A percentile compares a stretch with the other conserved stretches of the same genome.
These are phyloP conservation scores for Amphiprion clarkii DNA, from an alignment of 2,797 vertebrate genomes.

Conservation along the genomic window DNA sequence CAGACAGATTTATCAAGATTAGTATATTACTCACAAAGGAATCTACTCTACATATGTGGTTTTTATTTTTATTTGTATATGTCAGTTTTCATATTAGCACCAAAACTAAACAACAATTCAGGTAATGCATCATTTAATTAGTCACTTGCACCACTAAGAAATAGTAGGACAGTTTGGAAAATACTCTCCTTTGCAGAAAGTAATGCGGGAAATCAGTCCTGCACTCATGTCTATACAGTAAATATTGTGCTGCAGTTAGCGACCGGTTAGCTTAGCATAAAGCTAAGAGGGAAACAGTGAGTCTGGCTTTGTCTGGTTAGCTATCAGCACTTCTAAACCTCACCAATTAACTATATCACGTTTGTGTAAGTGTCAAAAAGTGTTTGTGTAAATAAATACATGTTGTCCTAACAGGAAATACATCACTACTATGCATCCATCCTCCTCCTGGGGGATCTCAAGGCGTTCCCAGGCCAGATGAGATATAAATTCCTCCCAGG, in stretches of 20 bases:
- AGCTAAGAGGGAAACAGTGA: neutral
- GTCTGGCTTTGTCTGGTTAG: neutral
- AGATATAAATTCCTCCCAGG: too few relatives aligned
- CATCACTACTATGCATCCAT: too few relatives aligned
- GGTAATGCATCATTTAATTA: neutral
- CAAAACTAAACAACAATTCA: neutral
- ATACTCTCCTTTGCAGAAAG: neutral
- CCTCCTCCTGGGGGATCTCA: too few relatives aligned
- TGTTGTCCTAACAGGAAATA: neutral
- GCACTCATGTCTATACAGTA: too few relatives aligned
- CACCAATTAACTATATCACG: neutral
- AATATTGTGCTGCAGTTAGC: too few relatives aligned
- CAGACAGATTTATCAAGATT: neutral
- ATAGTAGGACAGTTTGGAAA: neutral
- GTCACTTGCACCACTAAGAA: neutral
- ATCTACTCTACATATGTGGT: neutral
- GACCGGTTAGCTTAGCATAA: neutral
- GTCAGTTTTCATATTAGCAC: neutral
- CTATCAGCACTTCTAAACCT: neutral
- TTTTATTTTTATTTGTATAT: neutral
- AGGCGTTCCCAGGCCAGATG: too few relatives aligned
- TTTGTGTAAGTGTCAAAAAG: too few relatives aligned
- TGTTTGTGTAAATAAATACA: neutral
- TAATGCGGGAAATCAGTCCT: too few relatives aligned
- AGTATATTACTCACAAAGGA: neutral